Evolutionary conservation across 64 coral and sea anemone genomes (phyloP), one percentile per base, ranked within the genome.

Genomic region (Montipora capricornis): DNA sequence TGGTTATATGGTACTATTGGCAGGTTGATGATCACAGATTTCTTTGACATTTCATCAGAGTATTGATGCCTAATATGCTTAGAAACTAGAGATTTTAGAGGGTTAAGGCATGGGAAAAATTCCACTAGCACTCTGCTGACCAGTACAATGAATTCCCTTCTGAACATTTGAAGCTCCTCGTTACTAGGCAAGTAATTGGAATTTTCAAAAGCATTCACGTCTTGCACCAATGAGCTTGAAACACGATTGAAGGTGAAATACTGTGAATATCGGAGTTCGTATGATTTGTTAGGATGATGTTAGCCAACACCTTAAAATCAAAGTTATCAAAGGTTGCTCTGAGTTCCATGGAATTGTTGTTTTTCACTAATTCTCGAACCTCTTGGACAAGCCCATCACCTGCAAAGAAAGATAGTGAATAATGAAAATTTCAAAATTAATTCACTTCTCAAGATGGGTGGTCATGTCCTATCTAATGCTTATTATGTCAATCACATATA

Each of bases 281-380:
- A 73, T 84, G 68, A 81, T 91, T 74, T 75, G 82, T 84, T 19
- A 75, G 70, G 81, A 91, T 76, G 20, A 91, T 74, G 16, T 91
- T 91, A 29, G 79, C 79, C 58, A 90, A 51, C 75, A 90, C 68
- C 79, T 90, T 80, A 11, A 90, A 90, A 80, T 81, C 76, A 90
- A 88, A 88, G 51, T 88, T 48, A 17, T 44, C 29, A 88, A 88
- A 88, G 7, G 69, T 75, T 11, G 64, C 87, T 88, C 73, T 76
- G 44, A 88, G 12, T 88, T 88, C 84, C 87, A 88, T 75, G 71
- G 29, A 75, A 88, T 70, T 88, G 73, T 88, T 88, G 49, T 88
- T 70, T 70, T 76, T 88, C 52, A 88, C 76, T 13, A 74, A 20
- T 29, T 76, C 19, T 22, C 15, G 87, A 24, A 88, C 87, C 68